These are phyloP conservation scores for Drosophila siamana DNA, from an alignment of 2,888 invertebrate genomes.

Conservation along the genomic window DNA sequence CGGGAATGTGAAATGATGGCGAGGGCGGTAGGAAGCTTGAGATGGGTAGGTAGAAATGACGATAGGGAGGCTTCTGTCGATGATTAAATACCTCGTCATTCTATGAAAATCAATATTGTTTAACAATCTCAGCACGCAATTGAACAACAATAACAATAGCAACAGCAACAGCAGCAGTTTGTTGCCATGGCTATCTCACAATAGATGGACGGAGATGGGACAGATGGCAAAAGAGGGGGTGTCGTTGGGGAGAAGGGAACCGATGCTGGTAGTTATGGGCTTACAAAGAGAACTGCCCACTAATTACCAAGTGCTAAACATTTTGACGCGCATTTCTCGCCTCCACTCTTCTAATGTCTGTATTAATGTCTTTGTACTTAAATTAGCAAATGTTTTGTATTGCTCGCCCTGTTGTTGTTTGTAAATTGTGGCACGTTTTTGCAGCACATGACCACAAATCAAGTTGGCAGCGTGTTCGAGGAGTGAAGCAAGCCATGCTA, in stretches of 20 bases:
- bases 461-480: conserved; percentile 15
- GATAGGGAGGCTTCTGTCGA: conserved; percentile 13
- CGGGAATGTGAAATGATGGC: conserved; percentile 7
- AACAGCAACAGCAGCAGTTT: conserved; percentile 33
- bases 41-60: background rate
- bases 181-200: conserved; percentile 48
- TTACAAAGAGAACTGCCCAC: conserved; percentile 31
- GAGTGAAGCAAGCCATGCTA: conserved; percentile 26
- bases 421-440: conserved; percentile 54
- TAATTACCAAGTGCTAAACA: conserved; percentile 72
- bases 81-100: conserved; percentile 61
- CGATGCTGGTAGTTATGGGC: background rate
- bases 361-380: conserved; percentile 36
- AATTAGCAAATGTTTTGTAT: conserved; percentile 9
- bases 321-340: conserved; percentile 56
- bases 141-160: conserved; percentile 27
- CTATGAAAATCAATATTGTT: conserved; percentile 69
- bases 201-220: background rate
- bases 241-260: too few species aligned
- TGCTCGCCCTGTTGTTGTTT: background rate
- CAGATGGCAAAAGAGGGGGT: conserved; percentile 5
- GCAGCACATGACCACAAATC: conserved; percentile 56
- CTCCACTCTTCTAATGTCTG: conserved; percentile 26
- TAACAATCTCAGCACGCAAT: conserved; percentile 71
- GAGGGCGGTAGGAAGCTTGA: background rate